Conservation (phyloP, 1,140 invertebrate genomes). For the Batillaria attramentaria region DNA sequence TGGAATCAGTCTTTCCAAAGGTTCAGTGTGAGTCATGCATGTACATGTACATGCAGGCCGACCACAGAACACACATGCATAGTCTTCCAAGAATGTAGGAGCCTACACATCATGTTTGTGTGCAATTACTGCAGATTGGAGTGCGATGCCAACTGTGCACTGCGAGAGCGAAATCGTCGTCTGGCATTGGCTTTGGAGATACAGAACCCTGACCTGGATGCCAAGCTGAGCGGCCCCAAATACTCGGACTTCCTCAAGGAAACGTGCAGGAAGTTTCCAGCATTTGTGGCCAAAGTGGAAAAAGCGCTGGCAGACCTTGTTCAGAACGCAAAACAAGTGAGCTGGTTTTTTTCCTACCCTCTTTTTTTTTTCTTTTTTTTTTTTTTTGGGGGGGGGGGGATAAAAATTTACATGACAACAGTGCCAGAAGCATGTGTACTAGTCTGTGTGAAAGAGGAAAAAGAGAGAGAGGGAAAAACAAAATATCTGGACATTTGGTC, state of each 20-base stretch:
- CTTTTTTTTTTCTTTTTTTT: neutral
- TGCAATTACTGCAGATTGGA: constrained; percentile 77
- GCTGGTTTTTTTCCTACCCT: neutral
- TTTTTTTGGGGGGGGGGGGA: too few species aligned
- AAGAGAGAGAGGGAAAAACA: neutral
- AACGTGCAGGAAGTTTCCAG: constrained; percentile 79
- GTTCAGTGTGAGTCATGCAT: too few species aligned
- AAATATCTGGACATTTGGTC: too few species aligned
- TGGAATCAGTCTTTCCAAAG: too few species aligned
- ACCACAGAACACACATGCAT: too few species aligned
- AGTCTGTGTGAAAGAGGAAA: neutral
- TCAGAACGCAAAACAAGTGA: constrained; percentile 88
- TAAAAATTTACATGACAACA: neutral
- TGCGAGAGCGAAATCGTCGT: constrained; percentile 88
- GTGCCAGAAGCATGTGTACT: too few species aligned
- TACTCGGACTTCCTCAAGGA: constrained; percentile 91
- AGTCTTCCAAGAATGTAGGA: too few species aligned
- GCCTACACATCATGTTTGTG: neutral
- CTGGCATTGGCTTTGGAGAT: constrained; percentile 92
- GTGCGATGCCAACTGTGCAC: constrained; percentile 92
- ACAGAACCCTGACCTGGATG: constrained; percentile 87
- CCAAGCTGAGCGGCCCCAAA: constrained; percentile 79
- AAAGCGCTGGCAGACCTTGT: constrained; percentile 89
- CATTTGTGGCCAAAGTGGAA: constrained; percentile 88
- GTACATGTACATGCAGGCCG: too few species aligned